Base-by-base conservation (phyloP, 2,888 invertebrate genomes). In the Fragum fragum region DNA sequence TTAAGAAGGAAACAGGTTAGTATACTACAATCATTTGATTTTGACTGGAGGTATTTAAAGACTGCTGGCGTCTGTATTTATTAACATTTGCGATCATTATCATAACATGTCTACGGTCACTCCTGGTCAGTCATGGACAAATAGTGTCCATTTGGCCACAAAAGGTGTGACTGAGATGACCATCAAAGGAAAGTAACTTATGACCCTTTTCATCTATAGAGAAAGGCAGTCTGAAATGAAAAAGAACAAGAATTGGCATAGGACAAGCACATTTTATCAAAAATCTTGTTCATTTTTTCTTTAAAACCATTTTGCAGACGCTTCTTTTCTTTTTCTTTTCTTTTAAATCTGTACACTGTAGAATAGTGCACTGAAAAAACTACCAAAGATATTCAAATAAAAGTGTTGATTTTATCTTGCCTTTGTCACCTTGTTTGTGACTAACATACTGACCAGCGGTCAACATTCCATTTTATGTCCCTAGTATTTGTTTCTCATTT, bases 161-260 rank as follows among this genome's bases (percentile, higher is more conserved):
- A 66, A 66, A 66, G 66, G 66, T 66, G 66, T 66, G 66, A 42
- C 66, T 42, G 21, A 36, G 66, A 66, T 66, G 66, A 66, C 66
- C 66, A 66, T 66, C 66, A 66, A 66, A 39, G 21, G 23, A 36
- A 32, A 57, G 23, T 47, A 18, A 47, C 47, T 47, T 47, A 2
- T 47, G 47, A 47, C 47, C 47, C 47, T 47, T 47, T 18, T 3
- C 14, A 18, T 47, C 5, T n/a, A 14, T 14, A 47, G 16, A 47
- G 3, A 47, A 36, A 36, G 9, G 9, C 9, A 36, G 9, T 36
- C 3, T 36, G 32, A 36, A 36, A 36, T 6, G 3, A 3, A 36
- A 36, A 36, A 6, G 32, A 36, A 9, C 3, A 36, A 36, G 3
- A 6, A 36, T 36, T 36, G 32, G 32, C 32, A 9, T 9, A 36